Evolutionary conservation across 2,888 invertebrate genomes (phyloP), one percentile per base, ranked within the genome.

Genomic region (Muschampia plurimacula): DNA sequence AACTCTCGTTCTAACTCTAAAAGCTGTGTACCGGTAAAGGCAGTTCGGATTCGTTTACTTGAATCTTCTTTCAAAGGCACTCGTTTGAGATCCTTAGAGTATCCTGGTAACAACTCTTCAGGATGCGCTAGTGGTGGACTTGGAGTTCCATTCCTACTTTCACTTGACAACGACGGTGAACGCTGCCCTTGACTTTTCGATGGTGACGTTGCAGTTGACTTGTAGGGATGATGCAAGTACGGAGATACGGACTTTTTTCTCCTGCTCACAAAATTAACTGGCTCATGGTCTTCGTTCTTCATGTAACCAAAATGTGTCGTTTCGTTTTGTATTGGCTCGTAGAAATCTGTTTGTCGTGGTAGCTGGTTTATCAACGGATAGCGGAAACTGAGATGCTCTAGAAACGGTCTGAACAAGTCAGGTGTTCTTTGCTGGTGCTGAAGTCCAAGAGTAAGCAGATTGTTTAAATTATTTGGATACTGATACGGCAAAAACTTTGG

Each of bases 1-100:
- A 99, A 99, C 85, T 98, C 99, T 68, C 98, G 92, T 88, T 99
- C 98, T 72, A 99, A 90, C 83, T 98, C 97, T 69, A 99, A 90
- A 0, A 98, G 95, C 84, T 98, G 98, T 0, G 97, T 97, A 78
- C 98, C 98, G 3, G 98, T 98, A 87, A 99, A 99, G 0, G 99
- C 99, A 0, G 99, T 99, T 59, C 99, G 95, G 76, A 99, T 98
- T 74, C 99, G 95, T 87, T 98, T 98, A 81, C 97, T 97, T 0
- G 97, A 97, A 77, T 96, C 94, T 84, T 96, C 93, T 89, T 95
- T 90, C 77, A 95, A 74, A 66, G 95, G 87, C 78, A 95, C 67
- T 76, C 95, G 86, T 85, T 94, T 86, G 0, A 95, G 83, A 66
- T 92, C 91, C 71, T 91, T 91, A 0, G 92, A 90, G 77, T 90